These are phyloP conservation scores for Bujurquina vittata DNA, from an alignment of 2,113 vertebrate genomes.

Conservation along the genomic window DNA sequence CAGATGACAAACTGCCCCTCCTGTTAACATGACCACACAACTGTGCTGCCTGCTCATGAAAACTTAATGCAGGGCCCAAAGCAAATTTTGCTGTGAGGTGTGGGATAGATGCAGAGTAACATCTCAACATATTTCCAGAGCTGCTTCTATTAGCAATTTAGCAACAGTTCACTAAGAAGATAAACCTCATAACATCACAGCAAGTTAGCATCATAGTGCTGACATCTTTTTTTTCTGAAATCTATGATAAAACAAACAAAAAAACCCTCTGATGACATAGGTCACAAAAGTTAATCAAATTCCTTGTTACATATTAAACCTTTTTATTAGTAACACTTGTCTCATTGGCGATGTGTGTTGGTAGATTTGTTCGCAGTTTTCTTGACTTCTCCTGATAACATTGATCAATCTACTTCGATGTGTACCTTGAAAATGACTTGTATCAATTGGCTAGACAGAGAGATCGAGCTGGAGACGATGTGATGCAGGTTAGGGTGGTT, in stretches of 20 bases:
- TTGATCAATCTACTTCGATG: no score
- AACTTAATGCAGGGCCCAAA: neutral
- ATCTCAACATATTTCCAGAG: neutral
- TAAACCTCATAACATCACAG: neutral
- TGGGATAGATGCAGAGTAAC: neutral
- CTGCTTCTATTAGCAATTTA: neutral
- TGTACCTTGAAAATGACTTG: neutral
- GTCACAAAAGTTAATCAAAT: neutral
- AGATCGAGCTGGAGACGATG: neutral
- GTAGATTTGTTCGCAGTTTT: neutral
- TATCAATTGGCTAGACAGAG: neutral
- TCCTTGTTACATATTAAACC: neutral
- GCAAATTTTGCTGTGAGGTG: neutral
- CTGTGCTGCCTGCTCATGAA: neutral
- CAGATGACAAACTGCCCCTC: slow-evolving; percentile 12
- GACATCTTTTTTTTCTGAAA: neutral
- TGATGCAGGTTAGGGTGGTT: neutral
- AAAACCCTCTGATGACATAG: neutral
- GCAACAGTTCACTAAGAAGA: no score
- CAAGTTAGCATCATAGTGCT: neutral
- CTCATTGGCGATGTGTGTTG: neutral
- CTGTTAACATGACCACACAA: neutral
- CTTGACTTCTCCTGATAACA: no score
- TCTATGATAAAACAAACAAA: neutral
- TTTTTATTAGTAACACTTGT: neutral